Evolutionary conservation across 2,888 invertebrate genomes (phyloP).

Genomic region (Branchipolynoe longqiensis): DNA sequence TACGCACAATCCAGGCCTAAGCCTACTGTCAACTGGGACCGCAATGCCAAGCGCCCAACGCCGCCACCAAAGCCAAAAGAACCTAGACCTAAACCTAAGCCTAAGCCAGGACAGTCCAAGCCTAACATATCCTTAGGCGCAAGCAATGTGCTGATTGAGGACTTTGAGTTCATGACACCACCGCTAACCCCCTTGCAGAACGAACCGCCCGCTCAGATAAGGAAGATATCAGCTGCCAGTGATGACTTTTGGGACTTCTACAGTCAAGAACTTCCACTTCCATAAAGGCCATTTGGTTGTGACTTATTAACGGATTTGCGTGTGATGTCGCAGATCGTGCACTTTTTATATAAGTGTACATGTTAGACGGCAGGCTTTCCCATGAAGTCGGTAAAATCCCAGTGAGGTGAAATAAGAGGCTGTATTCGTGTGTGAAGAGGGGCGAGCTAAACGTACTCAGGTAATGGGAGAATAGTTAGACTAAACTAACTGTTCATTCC

Average conservation of each 20-base stretch:
- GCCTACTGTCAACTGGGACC: slow-evolving; percentile 57
- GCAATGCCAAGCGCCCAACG: slow-evolving; percentile 53
- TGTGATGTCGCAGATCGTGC: no score
- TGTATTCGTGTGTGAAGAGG: no score
- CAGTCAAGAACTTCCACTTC: slow-evolving; percentile 54
- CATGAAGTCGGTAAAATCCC: no score
- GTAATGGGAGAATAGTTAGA: no score
- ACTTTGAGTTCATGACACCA: slow-evolving; percentile 59
- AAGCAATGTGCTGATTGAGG: slow-evolving; percentile 58
- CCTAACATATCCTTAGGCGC: no score
- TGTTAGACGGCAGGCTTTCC: no score
- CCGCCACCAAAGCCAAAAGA: slow-evolving; percentile 45
- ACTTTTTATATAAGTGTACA: no score
- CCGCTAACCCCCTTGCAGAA: slow-evolving; percentile 45
- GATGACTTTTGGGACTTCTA: slow-evolving; percentile 62
- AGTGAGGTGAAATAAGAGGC: no score
- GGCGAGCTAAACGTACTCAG: no score
- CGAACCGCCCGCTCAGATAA: not conserved
- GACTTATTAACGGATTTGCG: no score
- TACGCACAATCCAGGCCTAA: slow-evolving; percentile 39
- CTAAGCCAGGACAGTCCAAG: slow-evolving; percentile 18
- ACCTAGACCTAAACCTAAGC: slow-evolving; percentile 45
- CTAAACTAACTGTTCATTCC: no score
- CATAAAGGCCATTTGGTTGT: no score
- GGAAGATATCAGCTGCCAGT: not conserved